Base-by-base conservation (phyloP, 2,113 vertebrate genomes). In the Tragelaphus imberbis region DNA sequence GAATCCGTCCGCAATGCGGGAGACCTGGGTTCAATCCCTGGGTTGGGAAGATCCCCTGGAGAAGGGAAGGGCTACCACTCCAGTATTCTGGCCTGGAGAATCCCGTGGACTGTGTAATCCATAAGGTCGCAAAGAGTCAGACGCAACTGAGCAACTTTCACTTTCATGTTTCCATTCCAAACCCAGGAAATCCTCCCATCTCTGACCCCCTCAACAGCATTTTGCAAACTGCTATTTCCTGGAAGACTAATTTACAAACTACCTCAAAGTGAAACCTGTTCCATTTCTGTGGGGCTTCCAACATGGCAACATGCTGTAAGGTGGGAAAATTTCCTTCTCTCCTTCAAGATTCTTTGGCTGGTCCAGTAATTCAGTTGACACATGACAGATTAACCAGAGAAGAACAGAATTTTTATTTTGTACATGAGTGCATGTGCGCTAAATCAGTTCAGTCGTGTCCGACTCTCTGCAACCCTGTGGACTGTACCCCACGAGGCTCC, bases 171-270 rank as follows among this genome's bases (percentile, higher is more conserved):
- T 23, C 44, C 33, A 63, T 88, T 36, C 88, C 55, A 65, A 95
- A 33, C 15, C 44, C 59, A 51, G 19, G 75, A 89, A 93, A 82
- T 16, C 15, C 84, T 49, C 8, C 49, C 30, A 1, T 15, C 7
- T 58, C 80, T 47, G 19, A 90, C 68, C 2, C 6, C 7, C 1
- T 33, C 33, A 71, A 68, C 2, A 65, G 6, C 27, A 58, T 61
- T 94, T 90, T 87, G n/a, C 68, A 90, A 96, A 82, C 6, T 84
- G 36, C 30, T 65, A 5, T 61, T 93, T 97, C 68, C 79, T 91
- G 19, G 23, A 93, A 88, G 65, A 28, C 44, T n/a, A 44, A 75
- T 47, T 44, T 19, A 86, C 21, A 90, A 88, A 49, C 9, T 55
- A 58, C 36, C 33, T 61, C 14, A 23, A 77, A 92, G 14, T 27